Evolutionary conservation across 2,797 vertebrate species (phyloP).

Genomic region (Anomalospiza imberbis): DNA sequence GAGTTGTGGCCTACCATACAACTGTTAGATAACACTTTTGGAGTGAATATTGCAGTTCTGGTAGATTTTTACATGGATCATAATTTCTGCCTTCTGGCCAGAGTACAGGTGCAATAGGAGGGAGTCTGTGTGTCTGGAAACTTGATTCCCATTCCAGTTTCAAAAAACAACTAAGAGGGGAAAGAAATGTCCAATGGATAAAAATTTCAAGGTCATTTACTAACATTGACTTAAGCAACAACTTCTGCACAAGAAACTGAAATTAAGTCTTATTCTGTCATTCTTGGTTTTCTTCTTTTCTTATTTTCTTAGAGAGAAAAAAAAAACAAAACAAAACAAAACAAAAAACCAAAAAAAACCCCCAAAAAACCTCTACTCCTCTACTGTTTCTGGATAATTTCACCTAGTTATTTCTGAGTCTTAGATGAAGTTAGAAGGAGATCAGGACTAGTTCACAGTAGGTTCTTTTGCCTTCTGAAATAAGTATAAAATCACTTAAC

Average conservation of each 20-base stretch:
- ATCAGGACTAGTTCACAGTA: background rate
- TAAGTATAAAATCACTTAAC: background rate
- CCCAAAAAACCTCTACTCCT: background rate
- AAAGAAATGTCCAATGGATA: background rate
- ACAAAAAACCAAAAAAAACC: no score
- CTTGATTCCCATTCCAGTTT: background rate
- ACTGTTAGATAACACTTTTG: background rate
- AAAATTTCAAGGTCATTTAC: background rate
- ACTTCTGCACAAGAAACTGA: background rate
- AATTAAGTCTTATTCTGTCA: background rate
- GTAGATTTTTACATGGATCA: background rate
- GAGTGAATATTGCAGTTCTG: background rate
- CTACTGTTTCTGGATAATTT: background rate
- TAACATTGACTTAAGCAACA: background rate
- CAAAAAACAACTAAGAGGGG: background rate
- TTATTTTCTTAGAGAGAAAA: background rate
- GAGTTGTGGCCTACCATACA: background rate
- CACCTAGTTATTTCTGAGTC: background rate
- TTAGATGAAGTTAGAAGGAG: background rate
- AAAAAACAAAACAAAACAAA: background rate
- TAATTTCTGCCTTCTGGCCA: background rate
- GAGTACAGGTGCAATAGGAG: background rate
- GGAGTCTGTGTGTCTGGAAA: background rate
- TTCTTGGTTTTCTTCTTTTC: background rate
- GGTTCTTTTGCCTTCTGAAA: background rate